A percentile compares a stretch with the other conserved stretches of the same genome.
Evolutionary conservation across 2,888 invertebrate species (phyloP).

Genomic region (Machimus atricapillus): DNA sequence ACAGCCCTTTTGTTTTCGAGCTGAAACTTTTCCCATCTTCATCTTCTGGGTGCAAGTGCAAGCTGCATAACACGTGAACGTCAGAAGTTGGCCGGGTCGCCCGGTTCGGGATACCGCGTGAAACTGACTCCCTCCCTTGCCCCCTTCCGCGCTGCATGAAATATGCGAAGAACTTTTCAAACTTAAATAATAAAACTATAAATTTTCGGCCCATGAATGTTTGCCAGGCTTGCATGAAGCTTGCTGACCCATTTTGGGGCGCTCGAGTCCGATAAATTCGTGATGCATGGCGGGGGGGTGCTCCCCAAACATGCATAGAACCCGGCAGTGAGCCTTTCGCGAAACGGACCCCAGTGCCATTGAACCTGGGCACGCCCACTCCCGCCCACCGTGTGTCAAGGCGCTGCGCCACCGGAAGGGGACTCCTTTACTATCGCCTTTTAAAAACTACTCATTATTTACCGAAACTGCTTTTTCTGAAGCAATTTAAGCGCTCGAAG

Average conservation of each 20-base stretch:
- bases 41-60: not conserved
- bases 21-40: slow-evolving; percentile 9
- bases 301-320: not conserved
- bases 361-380: not conserved
- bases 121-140: not conserved
- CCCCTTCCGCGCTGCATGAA: not conserved
- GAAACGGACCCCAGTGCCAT: not conserved
- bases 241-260: slow-evolving; percentile 11
- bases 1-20: not conserved
- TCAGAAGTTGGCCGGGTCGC: not conserved
- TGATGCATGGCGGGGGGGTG: not conserved
- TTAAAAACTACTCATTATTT: slow-evolving; percentile 30
- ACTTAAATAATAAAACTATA: slow-evolving; percentile 37
- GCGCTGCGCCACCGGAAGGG: not conserved
- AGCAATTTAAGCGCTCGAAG: not conserved
- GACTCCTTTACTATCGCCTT: not conserved
- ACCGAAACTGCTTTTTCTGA: not conserved
- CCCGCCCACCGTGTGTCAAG: not conserved
- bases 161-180: slow-evolving; percentile 28
- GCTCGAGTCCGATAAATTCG: slow-evolving; percentile 3
- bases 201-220: slow-evolving; percentile 11
- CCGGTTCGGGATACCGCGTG: too few species aligned
- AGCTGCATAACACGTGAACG: not conserved
- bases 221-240: slow-evolving; percentile 18
- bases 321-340: not conserved